phyloP scores from a whole-genome alignment of 2,113 vertebrate species.

The Cricetomys ansorgei region DNA sequence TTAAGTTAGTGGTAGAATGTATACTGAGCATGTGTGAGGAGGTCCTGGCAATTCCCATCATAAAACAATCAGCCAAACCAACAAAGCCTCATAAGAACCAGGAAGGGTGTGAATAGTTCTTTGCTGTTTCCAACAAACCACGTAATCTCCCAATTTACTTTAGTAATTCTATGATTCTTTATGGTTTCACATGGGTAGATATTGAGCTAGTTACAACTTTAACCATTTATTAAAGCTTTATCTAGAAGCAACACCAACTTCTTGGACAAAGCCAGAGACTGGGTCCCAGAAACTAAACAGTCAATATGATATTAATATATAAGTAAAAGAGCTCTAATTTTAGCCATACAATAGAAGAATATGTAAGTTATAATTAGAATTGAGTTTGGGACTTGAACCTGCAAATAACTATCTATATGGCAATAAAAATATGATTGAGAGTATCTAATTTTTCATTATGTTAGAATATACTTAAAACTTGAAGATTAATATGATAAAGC shows the following conservation, averaged over 20 bases:
- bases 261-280: neutral
- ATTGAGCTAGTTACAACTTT: slow-evolving; percentile 23
- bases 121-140: slow-evolving; percentile 3
- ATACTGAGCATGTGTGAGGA: neutral
- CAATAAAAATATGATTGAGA: slow-evolving; percentile 35
- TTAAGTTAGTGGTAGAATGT: neutral
- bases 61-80: neutral
- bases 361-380: neutral
- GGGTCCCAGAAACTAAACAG: slow-evolving; percentile 12
- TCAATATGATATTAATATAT: neutral
- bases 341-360: slow-evolving; percentile 22
- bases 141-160: neutral
- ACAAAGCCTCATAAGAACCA: neutral
- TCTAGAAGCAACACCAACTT: slow-evolving; percentile 1
- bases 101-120: neutral
- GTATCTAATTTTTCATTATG: slow-evolving; percentile 30
- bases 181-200: neutral
- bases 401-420: slow-evolving; percentile 3
- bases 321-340: slow-evolving; percentile 40
- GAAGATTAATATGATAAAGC: slow-evolving; percentile 39
- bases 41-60: neutral
- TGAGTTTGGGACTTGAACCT: slow-evolving; percentile 31
- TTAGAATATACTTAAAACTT: slow-evolving; percentile 41
- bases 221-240: slow-evolving; percentile 44
- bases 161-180: slow-evolving; percentile 28